phyloP scores from a whole-genome alignment of 2,888 invertebrate species.

The Ochlodes sylvanus region DNA sequence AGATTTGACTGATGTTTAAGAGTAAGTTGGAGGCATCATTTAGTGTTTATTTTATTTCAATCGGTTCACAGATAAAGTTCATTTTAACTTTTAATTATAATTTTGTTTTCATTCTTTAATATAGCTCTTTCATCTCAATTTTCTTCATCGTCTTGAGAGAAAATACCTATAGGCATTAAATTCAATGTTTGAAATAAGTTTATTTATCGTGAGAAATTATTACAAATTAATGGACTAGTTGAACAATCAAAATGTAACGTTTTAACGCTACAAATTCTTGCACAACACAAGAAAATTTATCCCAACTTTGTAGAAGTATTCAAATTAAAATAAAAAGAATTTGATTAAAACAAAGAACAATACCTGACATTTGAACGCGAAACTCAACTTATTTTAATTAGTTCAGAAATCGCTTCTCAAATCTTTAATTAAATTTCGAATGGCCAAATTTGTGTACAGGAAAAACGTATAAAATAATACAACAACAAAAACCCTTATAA shows the following conservation, averaged over 20 bases:
- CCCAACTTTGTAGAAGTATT: not conserved
- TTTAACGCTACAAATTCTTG: not conserved
- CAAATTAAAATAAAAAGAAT: slow-evolving; percentile 10
- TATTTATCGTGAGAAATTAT: no score
- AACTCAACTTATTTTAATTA: slow-evolving; percentile 7
- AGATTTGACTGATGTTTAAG: no score
- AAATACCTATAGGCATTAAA: no score
- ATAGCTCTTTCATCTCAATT: no score
- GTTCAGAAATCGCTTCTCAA: slow-evolving; percentile 7
- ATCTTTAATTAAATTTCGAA: slow-evolving; percentile 7
- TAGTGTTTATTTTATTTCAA: no score
- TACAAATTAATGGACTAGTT: not conserved
- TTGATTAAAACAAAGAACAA: slow-evolving; percentile 1
- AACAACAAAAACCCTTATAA: not conserved
- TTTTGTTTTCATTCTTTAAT: no score
- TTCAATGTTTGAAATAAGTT: no score
- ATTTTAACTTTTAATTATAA: no score
- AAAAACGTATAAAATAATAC: not conserved
- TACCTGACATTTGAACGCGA: slow-evolving; percentile 4
- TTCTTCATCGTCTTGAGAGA: no score
- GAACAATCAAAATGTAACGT: not conserved
- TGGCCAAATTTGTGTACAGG: not conserved
- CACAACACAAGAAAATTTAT: slow-evolving; percentile 1
- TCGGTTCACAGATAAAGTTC: no score
- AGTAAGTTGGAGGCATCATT: no score